These are phyloP conservation scores for Aspidiotus destructor DNA, from an alignment of 2,888 invertebrate species.

Conservation along the genomic window DNA sequence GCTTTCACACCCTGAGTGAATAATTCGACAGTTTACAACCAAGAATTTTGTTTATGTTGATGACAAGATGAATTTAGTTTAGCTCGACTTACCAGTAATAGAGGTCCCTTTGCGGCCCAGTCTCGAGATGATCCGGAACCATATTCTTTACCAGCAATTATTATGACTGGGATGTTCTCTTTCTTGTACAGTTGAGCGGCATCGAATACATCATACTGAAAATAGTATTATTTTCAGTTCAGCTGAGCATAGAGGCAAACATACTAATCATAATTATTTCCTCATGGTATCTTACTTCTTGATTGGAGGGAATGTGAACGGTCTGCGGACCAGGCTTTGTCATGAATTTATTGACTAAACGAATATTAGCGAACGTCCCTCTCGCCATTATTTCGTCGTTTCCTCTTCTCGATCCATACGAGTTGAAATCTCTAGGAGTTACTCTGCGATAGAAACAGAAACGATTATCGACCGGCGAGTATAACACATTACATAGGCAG, in stretches of 20 bases:
- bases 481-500: too few species aligned
- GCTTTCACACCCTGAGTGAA: constrained; percentile 67
- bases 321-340: constrained; percentile 73
- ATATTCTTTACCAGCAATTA: constrained; percentile 93
- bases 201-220: constrained; percentile 82
- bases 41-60: background rate
- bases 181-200: constrained; percentile 78
- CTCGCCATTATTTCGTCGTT: constrained; percentile 96
- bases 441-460: constrained; percentile 48
- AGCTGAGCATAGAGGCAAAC: too few species aligned
- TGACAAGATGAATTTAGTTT: too few species aligned
- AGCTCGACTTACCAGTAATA: constrained; percentile 57
- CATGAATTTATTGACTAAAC: constrained; percentile 82
- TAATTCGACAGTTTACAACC: constrained; percentile 5
- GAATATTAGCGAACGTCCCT: constrained; percentile 97
- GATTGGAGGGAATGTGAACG: constrained; percentile 73
- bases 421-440: constrained; percentile 91
- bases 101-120: constrained; percentile 99
- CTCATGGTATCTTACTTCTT: constrained; percentile 50
- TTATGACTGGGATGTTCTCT: constrained; percentile 66
- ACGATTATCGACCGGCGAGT: too few species aligned
- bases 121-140: constrained; percentile 96
- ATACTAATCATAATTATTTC: too few species aligned
- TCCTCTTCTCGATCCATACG: constrained; percentile 93
- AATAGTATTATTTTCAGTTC: background rate